These are phyloP conservation scores for Argopecten irradians DNA, from an alignment of 1,140 invertebrate species.

Conservation along the genomic window DNA sequence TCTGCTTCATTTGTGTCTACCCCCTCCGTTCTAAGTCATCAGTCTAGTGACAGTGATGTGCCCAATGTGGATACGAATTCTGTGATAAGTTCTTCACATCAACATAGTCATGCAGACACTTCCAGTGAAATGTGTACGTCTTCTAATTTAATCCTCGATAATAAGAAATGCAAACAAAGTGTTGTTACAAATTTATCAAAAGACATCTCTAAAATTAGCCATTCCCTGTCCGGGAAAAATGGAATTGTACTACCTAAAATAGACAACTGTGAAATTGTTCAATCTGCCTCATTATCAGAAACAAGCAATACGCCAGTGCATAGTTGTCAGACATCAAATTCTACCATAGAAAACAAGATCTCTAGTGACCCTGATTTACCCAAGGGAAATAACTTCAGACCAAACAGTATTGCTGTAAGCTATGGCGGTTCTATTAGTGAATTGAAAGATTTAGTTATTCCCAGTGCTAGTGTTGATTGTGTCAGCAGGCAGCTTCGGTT, in stretches of 20 bases:
- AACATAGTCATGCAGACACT: conserved; percentile 31
- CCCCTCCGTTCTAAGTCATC: conserved; percentile 25
- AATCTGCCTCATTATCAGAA: conserved; percentile 30
- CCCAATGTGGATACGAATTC: background rate
- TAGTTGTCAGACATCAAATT: background rate
- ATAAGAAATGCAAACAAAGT: background rate
- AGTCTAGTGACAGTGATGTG: conserved; percentile 27
- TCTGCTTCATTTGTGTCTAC: conserved; percentile 24
- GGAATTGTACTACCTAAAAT: conserved; percentile 34
- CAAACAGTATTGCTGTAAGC: background rate
- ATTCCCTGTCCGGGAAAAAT: conserved; percentile 39
- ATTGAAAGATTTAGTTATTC: background rate
- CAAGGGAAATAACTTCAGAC: conserved; percentile 6
- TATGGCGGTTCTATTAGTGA: background rate
- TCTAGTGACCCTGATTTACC: conserved; percentile 5
- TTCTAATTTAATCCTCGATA: conserved; percentile 6
- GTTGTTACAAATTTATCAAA: conserved; percentile 24
- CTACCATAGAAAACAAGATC: conserved; percentile 8
- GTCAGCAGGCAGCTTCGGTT: background rate
- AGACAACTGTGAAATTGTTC: conserved; percentile 27
- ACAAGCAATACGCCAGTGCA: conserved; percentile 24
- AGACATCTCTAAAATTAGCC: conserved; percentile 26
- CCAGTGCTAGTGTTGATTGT: background rate
- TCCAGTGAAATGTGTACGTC: conserved; percentile 8
- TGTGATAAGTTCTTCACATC: conserved; percentile 2